Base-by-base conservation (phyloP, 2,888 invertebrate species). In the Macrophya annulata region DNA sequence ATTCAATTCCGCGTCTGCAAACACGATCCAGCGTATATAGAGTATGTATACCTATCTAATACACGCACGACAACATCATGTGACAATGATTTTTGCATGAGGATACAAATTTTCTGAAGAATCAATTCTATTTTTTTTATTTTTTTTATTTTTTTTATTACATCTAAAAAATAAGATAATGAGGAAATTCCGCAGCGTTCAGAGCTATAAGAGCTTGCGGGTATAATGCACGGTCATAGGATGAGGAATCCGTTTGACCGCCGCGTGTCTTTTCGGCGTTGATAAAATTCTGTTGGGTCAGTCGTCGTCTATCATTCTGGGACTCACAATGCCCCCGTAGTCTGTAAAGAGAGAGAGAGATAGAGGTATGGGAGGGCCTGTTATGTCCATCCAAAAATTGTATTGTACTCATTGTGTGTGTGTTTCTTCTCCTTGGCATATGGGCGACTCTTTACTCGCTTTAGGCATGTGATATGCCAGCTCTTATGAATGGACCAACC, bases 231-330 rank as follows among this genome's bases (percentile, higher is more conserved):
- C 40, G 71, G 25, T 45, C 21, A 43, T 10, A 31, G 21, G 8
- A 45, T 43, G n/a, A 81, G 62, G 59, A 62, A 81, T 81, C 81
- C 62, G 81, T 81, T 81, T 62, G 59, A 43, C 81, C 43, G 81
- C 62, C 25, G 40, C 59, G 31, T 62, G 59, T 43, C 37, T 62
- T 31, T 43, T 21, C 31, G 82, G 71, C 68, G 82, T 37, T 85
- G 85, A 85, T 85, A 85, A 85, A 85, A 85, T 85, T 85, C 71
- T 59, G 51, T 81, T 25, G 40, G 21, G 43, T 71, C 85, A 82
- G 79, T 25, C 40, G 71, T 82, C 85, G 85, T 85, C 82, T 82
- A 82, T 85, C 85, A 85, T 81, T 81, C 71, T 48, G 25, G 25
- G 72, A 37, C 40, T 82, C 71, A 85, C 85, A 85, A 82, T 85